A percentile compares a stretch with the other conserved stretches of the same genome.
phyloP scores from a whole-genome alignment of 2,888 invertebrate species.

The Diogma glabrata region DNA sequence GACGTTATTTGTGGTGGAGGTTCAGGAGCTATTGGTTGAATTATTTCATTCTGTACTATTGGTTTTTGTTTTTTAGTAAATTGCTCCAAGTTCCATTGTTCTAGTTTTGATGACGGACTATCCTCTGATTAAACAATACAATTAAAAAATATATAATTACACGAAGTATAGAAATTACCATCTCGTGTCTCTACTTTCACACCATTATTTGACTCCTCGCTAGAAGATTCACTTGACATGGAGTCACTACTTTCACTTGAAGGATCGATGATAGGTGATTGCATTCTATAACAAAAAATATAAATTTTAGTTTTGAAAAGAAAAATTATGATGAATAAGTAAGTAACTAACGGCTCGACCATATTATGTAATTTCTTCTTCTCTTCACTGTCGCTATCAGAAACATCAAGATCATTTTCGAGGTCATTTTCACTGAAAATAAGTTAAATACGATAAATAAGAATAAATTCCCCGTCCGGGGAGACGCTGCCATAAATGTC shows the following conservation, averaged over 20 bases:
- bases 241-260: conserved; percentile 40
- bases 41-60: conserved; percentile 14
- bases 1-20: not conserved
- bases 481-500: too few relatives aligned
- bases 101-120: conserved; percentile 5
- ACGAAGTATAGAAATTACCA: too few relatives aligned
- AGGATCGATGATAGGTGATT: conserved; percentile 39
- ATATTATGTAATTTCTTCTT: conserved; percentile 38
- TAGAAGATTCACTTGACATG: conserved; percentile 34
- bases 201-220: conserved; percentile 27
- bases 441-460: too few relatives aligned
- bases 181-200: conserved; percentile 2
- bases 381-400: conserved; percentile 76
- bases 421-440: conserved; percentile 40
- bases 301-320: too few relatives aligned
- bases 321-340: too few relatives aligned
- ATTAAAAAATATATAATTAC: not conserved
- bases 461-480: too few relatives aligned
- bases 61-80: conserved; percentile 16
- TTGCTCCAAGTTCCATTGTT: conserved; percentile 18
- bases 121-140: not conserved
- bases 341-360: conserved; percentile 31
- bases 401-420: conserved; percentile 58
- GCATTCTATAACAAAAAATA: conserved; percentile 33
- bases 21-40: conserved; percentile 2